Evolutionary conservation across 2,113 vertebrate species (phyloP).

Genomic region (Thermophis baileyi): DNA sequence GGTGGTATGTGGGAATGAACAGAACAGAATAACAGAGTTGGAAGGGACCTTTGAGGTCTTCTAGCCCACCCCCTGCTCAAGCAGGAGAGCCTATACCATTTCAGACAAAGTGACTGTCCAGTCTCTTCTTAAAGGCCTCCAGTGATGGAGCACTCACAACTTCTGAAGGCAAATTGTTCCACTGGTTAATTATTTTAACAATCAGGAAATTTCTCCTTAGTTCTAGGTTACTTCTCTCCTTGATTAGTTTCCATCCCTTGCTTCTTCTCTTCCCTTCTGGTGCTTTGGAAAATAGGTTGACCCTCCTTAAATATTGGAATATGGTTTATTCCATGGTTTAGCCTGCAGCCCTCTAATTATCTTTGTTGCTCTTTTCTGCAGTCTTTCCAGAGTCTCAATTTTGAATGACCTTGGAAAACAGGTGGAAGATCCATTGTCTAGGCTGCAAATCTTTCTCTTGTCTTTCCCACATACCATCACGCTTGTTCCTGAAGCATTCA

Average conservation of each 20-base stretch:
- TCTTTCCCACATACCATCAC: neutral
- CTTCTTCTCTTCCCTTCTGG: neutral
- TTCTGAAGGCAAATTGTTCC: neutral
- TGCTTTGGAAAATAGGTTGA: neutral
- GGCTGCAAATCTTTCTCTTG: neutral
- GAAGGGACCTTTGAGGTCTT: neutral
- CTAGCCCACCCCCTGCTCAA: neutral
- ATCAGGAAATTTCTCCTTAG: neutral
- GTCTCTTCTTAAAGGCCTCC: neutral
- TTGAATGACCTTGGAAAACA: neutral
- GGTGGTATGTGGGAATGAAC: neutral
- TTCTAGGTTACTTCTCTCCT: neutral
- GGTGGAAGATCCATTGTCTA: neutral
- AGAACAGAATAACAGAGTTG: neutral
- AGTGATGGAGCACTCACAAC: neutral
- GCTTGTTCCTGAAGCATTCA: neutral
- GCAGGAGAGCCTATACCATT: neutral
- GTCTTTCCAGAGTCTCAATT: neutral
- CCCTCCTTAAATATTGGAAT: neutral
- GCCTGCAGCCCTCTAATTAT: neutral
- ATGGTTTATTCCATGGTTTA: neutral
- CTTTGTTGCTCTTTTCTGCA: neutral
- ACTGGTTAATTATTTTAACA: neutral
- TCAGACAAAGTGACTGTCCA: neutral
- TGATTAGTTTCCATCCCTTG: neutral